Percentiles rank a stretch among this genome's conserved stretches.
Conservation (phyloP, 2,888 invertebrate genomes). For the Cactoblastis cactorum region DNA sequence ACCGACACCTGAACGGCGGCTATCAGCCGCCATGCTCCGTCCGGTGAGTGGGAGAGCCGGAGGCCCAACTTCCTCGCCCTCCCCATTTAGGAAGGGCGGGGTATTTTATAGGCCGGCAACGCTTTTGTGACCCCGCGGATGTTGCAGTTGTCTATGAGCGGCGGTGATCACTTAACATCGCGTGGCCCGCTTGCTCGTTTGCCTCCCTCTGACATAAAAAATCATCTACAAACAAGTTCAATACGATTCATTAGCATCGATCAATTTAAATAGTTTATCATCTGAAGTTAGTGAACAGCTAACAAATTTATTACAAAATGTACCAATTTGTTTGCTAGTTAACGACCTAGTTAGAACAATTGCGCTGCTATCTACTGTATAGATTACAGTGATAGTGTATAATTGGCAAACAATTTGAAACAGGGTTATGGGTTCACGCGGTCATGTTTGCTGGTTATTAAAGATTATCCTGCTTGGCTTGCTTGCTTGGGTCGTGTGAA, state of each 20-base stretch:
- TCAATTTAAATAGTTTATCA: neutral
- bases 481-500: neutral
- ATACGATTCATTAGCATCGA: neutral
- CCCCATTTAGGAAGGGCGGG: too few relatives aligned
- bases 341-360: constrained; percentile 8
- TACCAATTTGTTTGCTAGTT: neutral
- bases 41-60: too few relatives aligned
- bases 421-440: constrained; percentile 3
- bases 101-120: too few relatives aligned
- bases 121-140: too few relatives aligned
- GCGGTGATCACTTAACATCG: too few relatives aligned
- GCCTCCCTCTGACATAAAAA: too few relatives aligned
- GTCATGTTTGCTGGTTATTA: constrained; percentile 1
- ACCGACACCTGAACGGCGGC: too few relatives aligned
- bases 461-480: neutral
- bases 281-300: neutral
- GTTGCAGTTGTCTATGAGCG: too few relatives aligned
- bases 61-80: too few relatives aligned
- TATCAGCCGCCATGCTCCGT: too few relatives aligned
- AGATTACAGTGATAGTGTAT: constrained; percentile 6
- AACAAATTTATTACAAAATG: constrained; percentile 1
- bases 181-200: too few relatives aligned
- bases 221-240: neutral
- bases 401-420: constrained; percentile 9
- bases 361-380: neutral